A percentile compares a stretch with the other conserved stretches of the same genome.
Evolutionary conservation across 2,113 vertebrate genomes (phyloP).

Genomic region (Panthera tigris): DNA sequence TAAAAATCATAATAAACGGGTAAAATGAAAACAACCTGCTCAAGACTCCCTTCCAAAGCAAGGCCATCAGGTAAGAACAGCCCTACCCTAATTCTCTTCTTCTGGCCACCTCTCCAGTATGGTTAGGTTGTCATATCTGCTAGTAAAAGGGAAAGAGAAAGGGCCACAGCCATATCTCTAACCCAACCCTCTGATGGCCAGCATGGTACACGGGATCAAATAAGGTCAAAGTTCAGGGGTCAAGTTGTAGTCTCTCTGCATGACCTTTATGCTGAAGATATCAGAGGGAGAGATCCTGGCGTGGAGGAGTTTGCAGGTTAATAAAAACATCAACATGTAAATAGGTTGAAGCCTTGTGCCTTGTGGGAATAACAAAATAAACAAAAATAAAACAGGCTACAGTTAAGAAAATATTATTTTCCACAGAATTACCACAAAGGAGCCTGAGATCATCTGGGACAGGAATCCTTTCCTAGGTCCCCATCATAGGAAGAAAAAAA

Average conservation of each 20-base stretch:
- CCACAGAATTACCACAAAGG: not conserved
- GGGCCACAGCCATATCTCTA: not conserved
- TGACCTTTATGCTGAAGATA: not conserved
- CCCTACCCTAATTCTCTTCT: not conserved
- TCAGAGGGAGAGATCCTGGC: too few species aligned
- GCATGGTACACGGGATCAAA: not conserved
- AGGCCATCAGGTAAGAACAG: not conserved
- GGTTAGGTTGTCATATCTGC: not conserved
- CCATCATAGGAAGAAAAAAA: not conserved
- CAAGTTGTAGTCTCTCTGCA: fast-evolving
- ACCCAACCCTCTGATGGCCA: not conserved
- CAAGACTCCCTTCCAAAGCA: not conserved
- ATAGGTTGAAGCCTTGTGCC: not conserved
- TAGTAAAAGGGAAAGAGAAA: not conserved
- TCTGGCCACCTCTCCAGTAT: not conserved
- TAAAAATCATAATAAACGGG: not conserved
- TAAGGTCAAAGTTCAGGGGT: not conserved
- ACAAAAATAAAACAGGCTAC: not conserved
- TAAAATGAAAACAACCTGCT: not conserved
- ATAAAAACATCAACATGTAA: not conserved
- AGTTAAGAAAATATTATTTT: not conserved
- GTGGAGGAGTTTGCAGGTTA: not conserved
- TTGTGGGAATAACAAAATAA: not conserved
- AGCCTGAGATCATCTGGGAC: not conserved
- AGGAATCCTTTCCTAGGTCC: not conserved